Conservation (phyloP, 2,888 invertebrate species). For the Theretra japonica region DNA sequence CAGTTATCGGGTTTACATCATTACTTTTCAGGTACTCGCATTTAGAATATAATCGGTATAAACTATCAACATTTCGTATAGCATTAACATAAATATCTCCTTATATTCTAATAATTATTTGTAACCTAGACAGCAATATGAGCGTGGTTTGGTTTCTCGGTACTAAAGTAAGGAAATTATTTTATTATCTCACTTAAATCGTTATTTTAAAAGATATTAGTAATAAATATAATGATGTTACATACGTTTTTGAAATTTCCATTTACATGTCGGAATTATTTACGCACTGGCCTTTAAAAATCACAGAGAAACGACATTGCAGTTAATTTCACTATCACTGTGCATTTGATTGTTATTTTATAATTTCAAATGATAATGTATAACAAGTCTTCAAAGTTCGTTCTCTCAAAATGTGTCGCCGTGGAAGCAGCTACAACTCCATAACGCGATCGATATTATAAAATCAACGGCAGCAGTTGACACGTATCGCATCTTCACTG, state of each 20-base stretch:
- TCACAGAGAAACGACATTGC: slow-evolving; percentile 7
- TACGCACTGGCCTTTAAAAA: not conserved
- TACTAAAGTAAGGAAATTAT: slow-evolving; percentile 1
- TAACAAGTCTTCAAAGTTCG: not conserved
- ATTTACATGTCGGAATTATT: not conserved
- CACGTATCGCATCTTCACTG: not conserved
- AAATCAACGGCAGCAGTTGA: not conserved
- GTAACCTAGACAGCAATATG: not conserved
- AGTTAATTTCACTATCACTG: too few species aligned
- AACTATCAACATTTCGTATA: not conserved
- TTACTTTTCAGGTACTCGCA: not conserved
- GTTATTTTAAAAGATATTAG: not conserved
- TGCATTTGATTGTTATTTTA: not conserved
- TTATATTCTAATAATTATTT: not conserved
- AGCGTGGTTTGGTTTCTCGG: not conserved
- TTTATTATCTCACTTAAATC: not conserved
- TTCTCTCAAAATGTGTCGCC: not conserved
- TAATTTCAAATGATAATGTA: not conserved
- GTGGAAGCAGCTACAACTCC: not conserved
- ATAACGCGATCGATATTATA: not conserved
- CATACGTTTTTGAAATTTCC: not conserved
- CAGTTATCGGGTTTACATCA: not conserved
- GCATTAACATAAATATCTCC: not conserved
- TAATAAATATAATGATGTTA: not conserved
- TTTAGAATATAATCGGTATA: not conserved